Evolutionary conservation across 2,797 vertebrate species (phyloP), one percentile per base, ranked within the genome.

Genomic region (Gastrophryne carolinensis): DNA sequence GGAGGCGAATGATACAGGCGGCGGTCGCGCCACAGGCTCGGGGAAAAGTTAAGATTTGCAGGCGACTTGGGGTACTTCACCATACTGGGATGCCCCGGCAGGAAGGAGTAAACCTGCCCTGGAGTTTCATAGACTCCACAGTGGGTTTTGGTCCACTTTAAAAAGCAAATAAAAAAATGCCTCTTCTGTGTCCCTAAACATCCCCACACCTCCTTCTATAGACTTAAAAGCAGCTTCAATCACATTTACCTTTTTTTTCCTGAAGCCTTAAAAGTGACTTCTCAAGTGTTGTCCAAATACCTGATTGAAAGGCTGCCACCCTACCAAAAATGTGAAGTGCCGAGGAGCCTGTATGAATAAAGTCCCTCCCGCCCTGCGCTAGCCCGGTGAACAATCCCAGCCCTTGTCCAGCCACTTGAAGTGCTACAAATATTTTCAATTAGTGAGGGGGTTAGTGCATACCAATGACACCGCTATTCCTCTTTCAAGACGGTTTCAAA

Each of bases 321-420:
- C 75, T 78, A 58, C 75, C 75, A 78, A 78, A 78, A 71, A 78
- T 78, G 75, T 78, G 68, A 78, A 78, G 75, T 78, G 68, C 27
- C 34, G 32, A 26, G 8, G 32, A 57, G 61, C 41, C 37, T 66
- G 67, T 56, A 19, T 78, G 61, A 72, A 41, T 52, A 58, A 44
- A 65, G 23, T 49, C 30, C 15, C 19, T 68, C 62, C 49, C 60
- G 26, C 66, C 74, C 66, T 26, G 6, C 26, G 41, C 27, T 68
- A 32, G 3, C 23, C 23, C 17, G 0, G 19, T 50, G 11, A 71
- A 71, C 60, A 72, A 65, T 58, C 61, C 50, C 1, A 17, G 50
- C 61, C 75, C 52, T 72, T 50, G 23, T 19, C 58, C 27, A 52
- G 23, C 52, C 5, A 34, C 11, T 62, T 77, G 29, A 77, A 77